Base-by-base conservation (phyloP, 1,140 invertebrate species). In the Zeugodacus cucurbitae region DNA sequence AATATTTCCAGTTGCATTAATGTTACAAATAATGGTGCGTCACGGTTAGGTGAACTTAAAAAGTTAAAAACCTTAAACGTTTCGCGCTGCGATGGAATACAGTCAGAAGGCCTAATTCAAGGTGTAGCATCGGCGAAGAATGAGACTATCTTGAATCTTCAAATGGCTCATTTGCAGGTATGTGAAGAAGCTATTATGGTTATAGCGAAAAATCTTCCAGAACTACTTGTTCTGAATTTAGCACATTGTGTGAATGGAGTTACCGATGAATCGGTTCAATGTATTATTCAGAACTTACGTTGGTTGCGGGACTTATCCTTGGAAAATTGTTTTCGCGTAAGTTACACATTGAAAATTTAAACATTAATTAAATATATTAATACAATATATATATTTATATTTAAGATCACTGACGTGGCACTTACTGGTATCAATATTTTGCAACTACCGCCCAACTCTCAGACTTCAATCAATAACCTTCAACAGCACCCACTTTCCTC, bases 241-340 rank as follows among this genome's bases (percentile, higher is more conserved):
- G 95, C 95, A 88, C 95, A 95, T 88, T 96, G 96, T 91, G 95
- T 95, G 89, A 95, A 94, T 93, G 94, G 95, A 10, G 94, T 96
- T 1, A 96, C 95, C 5, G 96, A 97, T 92, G 94, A 94, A 88
- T 95, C 96, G 26, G 93, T 96, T 64, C 95, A 96, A 92, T 94
- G 94, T 67, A 94, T 96, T 88, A 95, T 96, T 89, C 95, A 95
- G 89, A 94, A 96, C 89, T 94, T 96, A 90, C 90, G 94, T 74
- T 91, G 94, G 88, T 92, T 97, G 32, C 93, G 95, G 26, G 95
- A 92, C 64, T 94, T 97, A 67, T 94, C 95, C 78, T 92, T 97
- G 57, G 95, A 95, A 89, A 94, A 95, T 89, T 97, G 96, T 91
- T 95, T 95, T 70, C 94, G 95, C 90, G 94, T 97, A 62, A 94